Evolutionary conservation across 2,113 vertebrate species (phyloP), one percentile per base, ranked within the genome.

Genomic region (Ramphastos sulfuratus): DNA sequence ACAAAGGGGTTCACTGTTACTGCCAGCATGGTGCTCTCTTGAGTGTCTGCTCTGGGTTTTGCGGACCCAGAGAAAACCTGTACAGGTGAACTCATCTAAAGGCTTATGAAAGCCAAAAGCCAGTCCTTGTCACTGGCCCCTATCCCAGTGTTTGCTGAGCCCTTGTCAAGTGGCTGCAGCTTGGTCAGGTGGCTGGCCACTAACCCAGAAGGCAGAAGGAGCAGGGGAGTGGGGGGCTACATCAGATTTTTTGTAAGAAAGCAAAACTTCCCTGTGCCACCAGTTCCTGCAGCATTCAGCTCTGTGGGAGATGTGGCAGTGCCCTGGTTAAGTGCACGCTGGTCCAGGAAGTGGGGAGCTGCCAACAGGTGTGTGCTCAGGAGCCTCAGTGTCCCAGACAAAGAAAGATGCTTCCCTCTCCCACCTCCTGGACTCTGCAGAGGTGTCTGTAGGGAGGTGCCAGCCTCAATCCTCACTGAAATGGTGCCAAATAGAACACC

Each of bases 1-100:
- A 98, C 98, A 98, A 98, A 98, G 98, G 66, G 12, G 28, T 55
- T 93, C 96, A 95, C 92, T 98, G 98, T 98, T 97, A 17, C 52
- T 59, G 61, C 76, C 75, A 46, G 75, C 2, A 4, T 0, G 15
- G n/a, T 1, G 0, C 71, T 44, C 39, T 85, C 81, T 60, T 0
- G 42, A 82, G 80, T 1, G 0, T 65, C 76, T 74, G 79, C 63
- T 15, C 4, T 3, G 33, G 73, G 61, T 63, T 84, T 60, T 7
- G 48, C 74, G 70, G n/a, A 65, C 31, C 39, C 24, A 46, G 72
- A 64, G 55, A 28, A 58, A 35, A 61, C 58, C 69, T 75, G 23
- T 35, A 46, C 16, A 27, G 33, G 33, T 67, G 30, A 76, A 4
- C 3, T 9, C 59, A n/a, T 39, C 55, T 74, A 37, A 85, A 70